Evolutionary conservation across 2,113 vertebrate species (phyloP).

Genomic region (Chamaea fasciata): DNA sequence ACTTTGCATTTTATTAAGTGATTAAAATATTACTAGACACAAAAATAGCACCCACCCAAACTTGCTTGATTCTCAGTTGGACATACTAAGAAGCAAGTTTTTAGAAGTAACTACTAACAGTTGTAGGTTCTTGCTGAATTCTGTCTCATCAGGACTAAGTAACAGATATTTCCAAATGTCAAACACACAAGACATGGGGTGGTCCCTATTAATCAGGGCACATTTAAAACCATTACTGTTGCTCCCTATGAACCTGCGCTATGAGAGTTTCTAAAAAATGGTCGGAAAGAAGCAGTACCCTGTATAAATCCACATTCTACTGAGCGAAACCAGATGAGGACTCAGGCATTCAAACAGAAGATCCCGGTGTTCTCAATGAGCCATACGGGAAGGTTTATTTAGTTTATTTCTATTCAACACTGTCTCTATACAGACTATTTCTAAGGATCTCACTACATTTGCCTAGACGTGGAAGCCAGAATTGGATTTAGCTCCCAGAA

Average conservation of each 20-base stretch:
- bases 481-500: conserved; percentile 52
- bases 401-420: conserved; percentile 37
- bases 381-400: conserved; percentile 36
- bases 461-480: conserved; percentile 29
- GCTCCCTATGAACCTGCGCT: conserved; percentile 12
- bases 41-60: background rate
- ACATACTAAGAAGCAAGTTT: background rate
- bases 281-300: conserved; percentile 27
- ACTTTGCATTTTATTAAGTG: conserved; percentile 31
- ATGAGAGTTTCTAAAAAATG: conserved; percentile 18
- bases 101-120: background rate
- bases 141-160: conserved; percentile 47
- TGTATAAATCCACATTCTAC: conserved; percentile 31
- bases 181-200: conserved; percentile 59
- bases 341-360: conserved; percentile 9
- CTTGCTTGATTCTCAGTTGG: conserved; percentile 20
- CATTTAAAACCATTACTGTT: conserved; percentile 68
- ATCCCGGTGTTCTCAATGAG: conserved; percentile 44
- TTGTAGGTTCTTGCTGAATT: conserved; percentile 35
- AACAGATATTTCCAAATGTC: conserved; percentile 60
- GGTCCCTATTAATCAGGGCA: conserved; percentile 71
- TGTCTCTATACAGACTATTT: background rate
- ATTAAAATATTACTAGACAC: background rate
- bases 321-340: conserved; percentile 36
- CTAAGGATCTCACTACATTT: conserved; percentile 38